phyloP scores from a whole-genome alignment of 2,113 vertebrate species.

The Cheirogaleus medius region DNA sequence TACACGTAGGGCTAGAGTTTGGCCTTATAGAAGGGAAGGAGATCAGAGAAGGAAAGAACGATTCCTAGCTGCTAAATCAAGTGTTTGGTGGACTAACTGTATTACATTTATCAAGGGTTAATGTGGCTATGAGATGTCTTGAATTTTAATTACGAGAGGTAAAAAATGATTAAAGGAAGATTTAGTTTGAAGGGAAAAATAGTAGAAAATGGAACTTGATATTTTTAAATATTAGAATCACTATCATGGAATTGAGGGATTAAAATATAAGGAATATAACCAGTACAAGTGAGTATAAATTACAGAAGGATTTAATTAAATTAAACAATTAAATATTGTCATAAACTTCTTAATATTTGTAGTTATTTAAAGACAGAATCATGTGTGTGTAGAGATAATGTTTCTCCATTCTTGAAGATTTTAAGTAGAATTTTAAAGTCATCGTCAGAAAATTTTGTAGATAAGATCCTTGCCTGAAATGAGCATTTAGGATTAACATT shows the following conservation, averaged over 20 bases:
- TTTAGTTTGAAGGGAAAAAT: neutral
- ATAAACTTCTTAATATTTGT: neutral
- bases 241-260: neutral
- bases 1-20: accelerated
- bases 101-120: neutral
- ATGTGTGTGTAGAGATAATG: neutral
- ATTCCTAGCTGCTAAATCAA: neutral
- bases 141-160: neutral
- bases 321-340: neutral
- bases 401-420: neutral
- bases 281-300: neutral
- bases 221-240: neutral
- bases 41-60: neutral
- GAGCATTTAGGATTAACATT: neutral
- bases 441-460: neutral
- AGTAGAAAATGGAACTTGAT: neutral
- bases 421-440: neutral
- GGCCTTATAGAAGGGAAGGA: neutral
- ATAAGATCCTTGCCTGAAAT: neutral
- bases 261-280: neutral
- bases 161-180: neutral
- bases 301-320: neutral
- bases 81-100: neutral
- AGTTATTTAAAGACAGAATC: neutral
- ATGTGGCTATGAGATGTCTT: neutral